These are phyloP conservation scores for Zosterops japonicus DNA, from an alignment of 2,113 vertebrate species.

Conservation along the genomic window DNA sequence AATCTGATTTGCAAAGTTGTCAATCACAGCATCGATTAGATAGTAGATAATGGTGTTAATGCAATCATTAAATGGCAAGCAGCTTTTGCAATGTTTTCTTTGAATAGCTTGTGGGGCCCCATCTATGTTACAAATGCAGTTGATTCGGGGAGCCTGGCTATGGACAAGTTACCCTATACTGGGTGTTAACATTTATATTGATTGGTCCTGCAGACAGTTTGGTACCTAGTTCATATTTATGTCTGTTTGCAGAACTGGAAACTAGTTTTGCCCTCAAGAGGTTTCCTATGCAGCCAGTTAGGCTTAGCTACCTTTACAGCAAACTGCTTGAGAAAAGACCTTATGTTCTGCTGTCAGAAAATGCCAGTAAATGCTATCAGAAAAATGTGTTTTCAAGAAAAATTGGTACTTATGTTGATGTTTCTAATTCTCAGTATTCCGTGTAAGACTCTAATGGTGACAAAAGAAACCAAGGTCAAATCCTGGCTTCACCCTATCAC, in stretches of 20 bases:
- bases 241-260: background rate
- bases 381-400: background rate
- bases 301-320: background rate
- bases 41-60: slow-evolving; percentile 47
- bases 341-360: background rate
- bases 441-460: background rate
- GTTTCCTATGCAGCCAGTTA: background rate
- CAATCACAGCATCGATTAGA: slow-evolving; percentile 58
- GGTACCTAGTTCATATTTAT: background rate
- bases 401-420: background rate
- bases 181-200: background rate
- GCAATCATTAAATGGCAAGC: slow-evolving; percentile 20
- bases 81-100: slow-evolving; percentile 11
- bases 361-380: background rate
- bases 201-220: background rate
- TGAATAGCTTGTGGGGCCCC: background rate
- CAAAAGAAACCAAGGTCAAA: background rate
- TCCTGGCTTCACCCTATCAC: background rate
- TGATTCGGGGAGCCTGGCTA: background rate
- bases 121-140: background rate
- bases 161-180: background rate
- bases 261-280: background rate
- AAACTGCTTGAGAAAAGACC: background rate
- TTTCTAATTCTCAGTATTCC: background rate
- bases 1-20: slow-evolving; percentile 67